Evolutionary conservation across 1,140 invertebrate species (phyloP), one percentile per base, ranked within the genome.

Genomic region (Amyelois transitella): DNA sequence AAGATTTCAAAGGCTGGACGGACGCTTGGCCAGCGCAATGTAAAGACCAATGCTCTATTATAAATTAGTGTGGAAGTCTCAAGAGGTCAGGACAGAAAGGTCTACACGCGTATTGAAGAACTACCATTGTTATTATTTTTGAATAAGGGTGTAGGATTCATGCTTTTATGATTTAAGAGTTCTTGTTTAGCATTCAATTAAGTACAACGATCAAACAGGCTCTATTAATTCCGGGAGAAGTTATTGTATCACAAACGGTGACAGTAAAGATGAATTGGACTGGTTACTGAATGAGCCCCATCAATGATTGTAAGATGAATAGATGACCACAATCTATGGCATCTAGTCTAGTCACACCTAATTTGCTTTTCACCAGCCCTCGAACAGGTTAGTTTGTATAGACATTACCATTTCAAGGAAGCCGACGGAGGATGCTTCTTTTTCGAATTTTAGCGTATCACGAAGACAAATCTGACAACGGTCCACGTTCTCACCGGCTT

Each of bases 381-480:
- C 8, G 52, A 69, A 72, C 65, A 62, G 66, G 64, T 68, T 72
- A 57, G 73, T 75, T 62, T 51, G 59, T 59, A 48, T 50, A 60
- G 51, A 45, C 12, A 83, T 81, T 80, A 69, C 57, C 74, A 82
- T 83, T 75, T 77, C 66, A 80, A 77, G 68, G 71, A 72, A 55
- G 52, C 74, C 79, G 79, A 62, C 69, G 64, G 66, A 69, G 68
- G 58, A 75, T 76, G 62, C 68, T 65, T 66, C 57, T 68, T 69
- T 78, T 78, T 61, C 62, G 73, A 78, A 83, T 81, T 84, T 81
- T 74, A 77, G 75, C 83, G 78, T 86, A 86, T 83, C 80, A 75
- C 65, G 67, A 76, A 75, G 75, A 86, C 81, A 81, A 84, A 86
- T 84, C 83, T 84, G 75, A 54, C 60, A 67, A 55, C 56, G 68